These are phyloP conservation scores for Delia radicum DNA, from an alignment of 1,140 invertebrate genomes.

Conservation along the genomic window DNA sequence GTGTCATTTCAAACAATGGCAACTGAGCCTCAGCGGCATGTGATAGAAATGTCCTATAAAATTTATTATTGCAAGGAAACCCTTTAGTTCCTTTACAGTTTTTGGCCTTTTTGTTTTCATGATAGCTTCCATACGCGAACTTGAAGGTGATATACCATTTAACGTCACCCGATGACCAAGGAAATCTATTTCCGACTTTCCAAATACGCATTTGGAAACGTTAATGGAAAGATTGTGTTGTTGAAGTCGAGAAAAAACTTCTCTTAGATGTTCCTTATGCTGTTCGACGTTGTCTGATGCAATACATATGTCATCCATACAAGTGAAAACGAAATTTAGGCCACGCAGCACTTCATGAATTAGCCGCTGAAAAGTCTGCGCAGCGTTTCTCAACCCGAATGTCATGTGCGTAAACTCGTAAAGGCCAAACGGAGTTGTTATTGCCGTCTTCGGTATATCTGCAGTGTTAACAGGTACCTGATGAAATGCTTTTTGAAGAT, in stretches of 20 bases:
- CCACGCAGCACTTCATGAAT: slow-evolving; percentile 56
- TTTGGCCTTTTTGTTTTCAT: too few relatives aligned
- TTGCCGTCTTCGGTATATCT: background rate
- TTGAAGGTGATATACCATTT: background rate
- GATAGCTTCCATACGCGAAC: too few relatives aligned
- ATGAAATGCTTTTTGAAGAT: slow-evolving; percentile 6
- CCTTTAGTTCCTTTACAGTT: too few relatives aligned
- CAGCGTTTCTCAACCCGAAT: slow-evolving; percentile 49
- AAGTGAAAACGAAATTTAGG: slow-evolving; percentile 45
- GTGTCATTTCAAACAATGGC: too few relatives aligned
- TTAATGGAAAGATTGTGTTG: slow-evolving; percentile 40
- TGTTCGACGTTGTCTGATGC: slow-evolving; percentile 40
- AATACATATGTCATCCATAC: slow-evolving; percentile 60
- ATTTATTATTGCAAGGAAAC: slow-evolving; percentile 6
- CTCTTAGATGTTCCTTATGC: slow-evolving; percentile 39
- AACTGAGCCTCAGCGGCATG: too few relatives aligned
- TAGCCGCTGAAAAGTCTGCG: slow-evolving; percentile 57
- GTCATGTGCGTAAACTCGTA: slow-evolving; percentile 9
- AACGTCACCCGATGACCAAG: background rate
- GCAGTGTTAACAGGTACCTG: background rate
- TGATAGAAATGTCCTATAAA: slow-evolving; percentile 5
- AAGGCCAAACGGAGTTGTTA: background rate
- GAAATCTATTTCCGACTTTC: slow-evolving; percentile 29
- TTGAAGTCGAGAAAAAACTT: slow-evolving; percentile 34
- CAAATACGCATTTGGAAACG: slow-evolving; percentile 39